Base-by-base conservation (phyloP, 2,113 vertebrate species). In the Empidonax alnorum region DNA sequence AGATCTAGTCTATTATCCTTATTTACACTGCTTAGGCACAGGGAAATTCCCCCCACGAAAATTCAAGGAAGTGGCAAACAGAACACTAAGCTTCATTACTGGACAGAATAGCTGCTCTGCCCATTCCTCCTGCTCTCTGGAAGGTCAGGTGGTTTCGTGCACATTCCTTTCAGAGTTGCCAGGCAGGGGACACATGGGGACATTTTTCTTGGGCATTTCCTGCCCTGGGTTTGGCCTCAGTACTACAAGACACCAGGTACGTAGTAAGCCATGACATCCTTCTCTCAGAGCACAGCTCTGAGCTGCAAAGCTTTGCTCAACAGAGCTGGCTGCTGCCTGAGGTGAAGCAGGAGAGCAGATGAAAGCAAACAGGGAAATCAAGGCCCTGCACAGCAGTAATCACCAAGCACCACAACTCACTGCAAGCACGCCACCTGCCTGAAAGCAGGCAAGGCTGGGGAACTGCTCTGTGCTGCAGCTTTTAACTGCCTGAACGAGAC, bases 401-500 rank as follows among this genome's bases (percentile, higher is more conserved):
- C 66, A 25, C 35, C 47, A 52, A 46, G 62, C 53, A 13, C 63
- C 41, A 42, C 65, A 85, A 61, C 15, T 42, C 72, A 73, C 37
- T 42, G 35, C 90, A 92, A 97, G 85, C 69, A 90, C 66, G 71
- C 91, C 92, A 95, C 81, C 85, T 96, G 81, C 73, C 95, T 94
- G 91, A 83, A 25, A 92, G 73, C n/a, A 44, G 1, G 39, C 53
- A 81, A 47, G 93, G 61, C 46, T 85, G 82, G 63, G 80, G 62
- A 46, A 44, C 7, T 1, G 7, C 49, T 93, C 80, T 31, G 12
- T 66, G 20, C 27, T 46, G n/a, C 39, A 69, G 81, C 15, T 39
- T 69, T 23, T 24, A 58, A 68, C 14, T 49, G 59, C 39, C 47
- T 69, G 12, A 15, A 55, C 14, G 35, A 71, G 69, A 89, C 84